Base-by-base conservation (phyloP, 2,113 vertebrate species). In the Zosterops japonicus region DNA sequence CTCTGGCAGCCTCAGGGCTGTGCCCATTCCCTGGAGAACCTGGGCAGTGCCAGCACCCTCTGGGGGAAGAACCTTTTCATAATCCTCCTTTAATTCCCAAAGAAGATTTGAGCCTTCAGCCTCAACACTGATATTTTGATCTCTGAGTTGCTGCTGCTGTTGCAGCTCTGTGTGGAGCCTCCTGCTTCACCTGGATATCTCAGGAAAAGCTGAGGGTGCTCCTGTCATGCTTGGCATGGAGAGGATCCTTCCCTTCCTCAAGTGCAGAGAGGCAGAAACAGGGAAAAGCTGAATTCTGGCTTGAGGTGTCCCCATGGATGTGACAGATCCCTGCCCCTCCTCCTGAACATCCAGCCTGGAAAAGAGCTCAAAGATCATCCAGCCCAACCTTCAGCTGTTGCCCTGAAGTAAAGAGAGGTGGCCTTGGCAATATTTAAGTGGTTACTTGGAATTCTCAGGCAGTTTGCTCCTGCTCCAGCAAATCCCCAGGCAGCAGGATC, bases 111-210 rank as follows among this genome's bases (percentile, higher is more conserved):
- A 59, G 24, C 63, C 35, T 75, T 49, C 12, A 44, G 31, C 52
- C 41, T 29, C 42, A 57, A 1, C 0, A 8, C 8, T 42, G 52
- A 17, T 42, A 1, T 2, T 57, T 42, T 25, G 35, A 3, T 57
- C 11, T 0, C 25, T 23, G 53, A 50, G 24, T 20, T 63, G 29
- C 31, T 10, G 20, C 29, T 33, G 27, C 39, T 5, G 25, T 31
- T 36, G 18, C 41, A 49, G 24, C 31, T 63, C 27, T 0, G 0
- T 2, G 41, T 50, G 53, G 28, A 70, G 25, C 80, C 29, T 60
- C 46, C 20, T 64, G 19, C 31, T 44, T 11, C 39, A 5, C 76
- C 36, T 83, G 56, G 16, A 6, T 28, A 31, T 24, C 15, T 35
- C 24, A 35, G 50, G 29, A 14, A 12, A 14, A 53, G n/a, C 68